These are phyloP conservation scores for Agelaius tricolor DNA, from an alignment of 2,113 vertebrate genomes.

Conservation along the genomic window DNA sequence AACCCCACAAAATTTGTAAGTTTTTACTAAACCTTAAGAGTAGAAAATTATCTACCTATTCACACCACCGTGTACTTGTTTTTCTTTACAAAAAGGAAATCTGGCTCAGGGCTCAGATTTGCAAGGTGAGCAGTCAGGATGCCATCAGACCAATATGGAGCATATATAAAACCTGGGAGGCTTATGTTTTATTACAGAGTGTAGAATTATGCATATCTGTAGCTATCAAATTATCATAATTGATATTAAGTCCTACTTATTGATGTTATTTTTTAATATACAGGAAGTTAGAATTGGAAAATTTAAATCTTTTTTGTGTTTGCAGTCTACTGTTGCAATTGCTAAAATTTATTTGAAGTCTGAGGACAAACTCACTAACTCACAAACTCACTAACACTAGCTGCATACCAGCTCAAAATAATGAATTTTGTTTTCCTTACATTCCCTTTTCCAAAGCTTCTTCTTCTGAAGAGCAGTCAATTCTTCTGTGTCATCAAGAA, in stretches of 20 bases:
- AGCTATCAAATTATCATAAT: neutral
- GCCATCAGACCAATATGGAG: neutral
- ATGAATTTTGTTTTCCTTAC: neutral
- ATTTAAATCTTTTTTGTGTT: neutral
- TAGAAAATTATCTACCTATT: neutral
- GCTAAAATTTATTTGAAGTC: neutral
- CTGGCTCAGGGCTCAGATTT: neutral
- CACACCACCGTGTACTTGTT: neutral
- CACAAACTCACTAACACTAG: neutral
- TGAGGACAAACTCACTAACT: neutral
- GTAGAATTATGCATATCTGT: neutral
- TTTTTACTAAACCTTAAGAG: neutral
- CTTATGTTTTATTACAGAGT: neutral
- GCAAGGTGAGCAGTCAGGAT: neutral
- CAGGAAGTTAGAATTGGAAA: neutral
- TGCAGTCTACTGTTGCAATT: neutral
- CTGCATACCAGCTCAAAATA: neutral
- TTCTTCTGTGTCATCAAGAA: neutral
- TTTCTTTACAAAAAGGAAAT: neutral
- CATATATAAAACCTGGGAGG: neutral
- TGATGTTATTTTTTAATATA: neutral
- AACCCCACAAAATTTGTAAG: fast-evolving
- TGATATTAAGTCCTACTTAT: neutral
- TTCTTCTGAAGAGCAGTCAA: neutral
- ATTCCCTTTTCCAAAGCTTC: neutral